Conservation (phyloP, 2,888 invertebrate species). For the Pycnomerus fuliginosus region DNA sequence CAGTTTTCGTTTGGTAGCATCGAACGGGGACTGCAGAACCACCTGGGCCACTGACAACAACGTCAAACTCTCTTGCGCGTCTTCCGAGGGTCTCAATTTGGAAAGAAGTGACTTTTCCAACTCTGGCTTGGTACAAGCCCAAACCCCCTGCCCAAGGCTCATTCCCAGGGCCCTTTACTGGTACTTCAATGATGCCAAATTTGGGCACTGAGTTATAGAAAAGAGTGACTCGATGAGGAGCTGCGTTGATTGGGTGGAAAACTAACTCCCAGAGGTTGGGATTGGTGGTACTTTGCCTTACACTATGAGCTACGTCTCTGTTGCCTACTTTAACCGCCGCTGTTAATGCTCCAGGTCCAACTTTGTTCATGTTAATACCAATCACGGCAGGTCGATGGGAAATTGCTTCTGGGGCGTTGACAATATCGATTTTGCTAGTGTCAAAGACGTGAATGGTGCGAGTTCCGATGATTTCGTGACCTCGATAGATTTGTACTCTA, state of each 20-base stretch:
- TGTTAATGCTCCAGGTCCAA: slow-evolving; percentile 81
- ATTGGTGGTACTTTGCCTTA: slow-evolving; percentile 69
- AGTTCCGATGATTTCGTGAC: slow-evolving; percentile 45
- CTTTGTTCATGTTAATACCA: slow-evolving; percentile 62
- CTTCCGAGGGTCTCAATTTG: slow-evolving; percentile 85
- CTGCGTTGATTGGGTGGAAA: slow-evolving; percentile 84
- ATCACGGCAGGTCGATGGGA: slow-evolving; percentile 81
- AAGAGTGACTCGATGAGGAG: slow-evolving; percentile 83
- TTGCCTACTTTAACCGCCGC: slow-evolving; percentile 81
- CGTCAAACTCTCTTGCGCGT: slow-evolving; percentile 84
- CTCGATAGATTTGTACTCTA: slow-evolving; percentile 36
- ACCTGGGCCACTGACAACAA: slow-evolving; percentile 66
- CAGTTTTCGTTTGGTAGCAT: slow-evolving; percentile 95
- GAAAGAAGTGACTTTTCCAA: slow-evolving; percentile 81
- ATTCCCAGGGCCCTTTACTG: slow-evolving; percentile 53
- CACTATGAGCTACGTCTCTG: slow-evolving; percentile 77
- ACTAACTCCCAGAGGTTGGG: slow-evolving; percentile 78
- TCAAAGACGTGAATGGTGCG: slow-evolving; percentile 70
- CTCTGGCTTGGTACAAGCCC: slow-evolving; percentile 83
- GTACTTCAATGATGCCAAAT: slow-evolving; percentile 59
- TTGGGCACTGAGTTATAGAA: slow-evolving; percentile 84
- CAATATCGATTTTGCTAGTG: slow-evolving; percentile 56
- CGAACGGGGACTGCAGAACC: slow-evolving; percentile 56
- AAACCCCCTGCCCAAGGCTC: slow-evolving; percentile 67
- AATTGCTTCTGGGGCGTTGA: slow-evolving; percentile 62